Evolutionary conservation across 2,113 vertebrate species (phyloP), one percentile per base, ranked within the genome.

Genomic region (Notothenia rossii): DNA sequence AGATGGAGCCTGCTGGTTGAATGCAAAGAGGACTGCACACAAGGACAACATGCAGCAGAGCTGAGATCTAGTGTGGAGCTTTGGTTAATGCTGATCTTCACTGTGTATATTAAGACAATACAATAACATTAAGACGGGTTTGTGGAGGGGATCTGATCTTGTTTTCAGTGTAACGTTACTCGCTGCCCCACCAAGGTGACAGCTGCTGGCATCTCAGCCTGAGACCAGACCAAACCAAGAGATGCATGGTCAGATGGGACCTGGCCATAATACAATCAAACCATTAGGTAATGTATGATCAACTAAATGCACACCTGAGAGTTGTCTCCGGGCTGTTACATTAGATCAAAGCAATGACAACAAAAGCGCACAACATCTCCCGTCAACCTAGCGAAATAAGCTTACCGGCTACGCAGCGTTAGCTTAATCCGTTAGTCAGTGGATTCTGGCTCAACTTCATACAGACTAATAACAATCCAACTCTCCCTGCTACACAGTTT

Each of bases 131-230:
- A 15, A 13, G 17, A 12, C 22, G 29, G 70, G 11, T 61, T 2
- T 13, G 12, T 48, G n/a, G 25, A 59, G 29, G 10, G 9, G 12
- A 20, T 55, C 14, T 53, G 66, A 10, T 60, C 25, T 7, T n/a
- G n/a, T 17, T 40, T 61, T 53, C 43, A 22, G 29, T 46, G 15
- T 8, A 53, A 29, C 29, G 11, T 40, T 17, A 18, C 25, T n/a
- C 18, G 54, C 68, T 85, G 77, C 71, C 63, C 65, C 68, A 73
- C 50, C 84, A 88, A 92, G 86, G 89, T 86, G 82, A 89, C 79
- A 84, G 81, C 75, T 66, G 58, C 9, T 60, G 45, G n/a, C 22
- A 36, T 15, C 18, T 56, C 70, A 55, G 22, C 7, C 51, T 13
- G 33, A 79, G 25, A 59, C 25, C 29, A 51, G 17, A 46, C n/a